Percentiles rank a stretch among this genome's conserved stretches.
Conservation (phyloP, 2,888 invertebrate species). For the Cordilura impudica region DNA sequence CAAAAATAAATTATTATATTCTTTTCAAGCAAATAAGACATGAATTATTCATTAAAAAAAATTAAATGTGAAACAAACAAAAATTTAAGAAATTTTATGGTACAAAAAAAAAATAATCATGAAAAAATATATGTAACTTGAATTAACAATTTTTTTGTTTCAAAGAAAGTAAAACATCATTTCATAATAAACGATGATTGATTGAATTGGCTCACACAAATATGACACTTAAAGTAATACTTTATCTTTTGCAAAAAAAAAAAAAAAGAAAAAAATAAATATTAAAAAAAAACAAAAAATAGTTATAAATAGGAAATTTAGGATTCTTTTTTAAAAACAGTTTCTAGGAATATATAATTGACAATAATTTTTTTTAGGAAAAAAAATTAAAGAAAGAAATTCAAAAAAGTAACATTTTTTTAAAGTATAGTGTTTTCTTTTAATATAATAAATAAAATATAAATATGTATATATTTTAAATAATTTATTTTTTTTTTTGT, state of each 20-base stretch:
- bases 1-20: not conserved
- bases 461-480: constrained; percentile 28
- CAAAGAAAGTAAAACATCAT: constrained; percentile 26
- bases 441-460: constrained; percentile 49
- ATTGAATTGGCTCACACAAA: constrained; percentile 65
- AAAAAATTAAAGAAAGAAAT: not conserved
- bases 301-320: constrained; percentile 9
- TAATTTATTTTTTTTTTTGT: constrained; percentile 27
- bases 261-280: constrained; percentile 27
- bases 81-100: not conserved
- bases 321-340: constrained; percentile 9
- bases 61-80: constrained; percentile 6
- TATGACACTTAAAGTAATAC: constrained; percentile 78
- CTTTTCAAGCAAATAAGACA: constrained; percentile 18
- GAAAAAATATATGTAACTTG: constrained; percentile 8
- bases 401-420: constrained; percentile 49
- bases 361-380: constrained; percentile 8
- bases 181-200: constrained; percentile 21
- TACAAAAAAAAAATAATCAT: constrained; percentile 8
- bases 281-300: constrained; percentile 11
- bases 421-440: constrained; percentile 24
- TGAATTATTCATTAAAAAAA: constrained; percentile 10
- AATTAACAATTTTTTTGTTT: constrained; percentile 15
- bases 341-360: constrained; percentile 35
- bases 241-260: constrained; percentile 62